Conservation (phyloP, 1,140 invertebrate species). For the Zaprionus nigranus region DNA sequence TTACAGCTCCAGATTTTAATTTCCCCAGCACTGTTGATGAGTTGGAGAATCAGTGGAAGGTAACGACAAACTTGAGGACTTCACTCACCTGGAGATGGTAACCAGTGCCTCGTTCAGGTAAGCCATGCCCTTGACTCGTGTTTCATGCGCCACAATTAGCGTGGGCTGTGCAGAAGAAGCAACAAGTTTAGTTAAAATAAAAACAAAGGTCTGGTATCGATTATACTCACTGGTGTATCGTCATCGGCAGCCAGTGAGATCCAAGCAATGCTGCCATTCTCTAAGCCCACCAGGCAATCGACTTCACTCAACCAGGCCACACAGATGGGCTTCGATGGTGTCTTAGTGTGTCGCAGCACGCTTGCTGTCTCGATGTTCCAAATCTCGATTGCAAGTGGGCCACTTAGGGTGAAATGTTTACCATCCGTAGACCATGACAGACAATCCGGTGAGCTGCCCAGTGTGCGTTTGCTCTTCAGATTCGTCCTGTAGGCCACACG, state of each 20-base stretch:
- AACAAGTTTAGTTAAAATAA: background rate
- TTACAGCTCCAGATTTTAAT: constrained; percentile 90
- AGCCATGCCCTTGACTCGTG: constrained; percentile 89
- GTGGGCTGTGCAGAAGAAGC: constrained; percentile 29
- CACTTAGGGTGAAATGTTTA: constrained; percentile 89
- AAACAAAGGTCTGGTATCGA: background rate
- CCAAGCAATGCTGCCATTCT: constrained; percentile 89
- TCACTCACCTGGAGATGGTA: constrained; percentile 62
- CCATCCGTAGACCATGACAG: constrained; percentile 89
- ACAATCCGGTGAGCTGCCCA: constrained; percentile 85
- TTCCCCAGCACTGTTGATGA: constrained; percentile 88
- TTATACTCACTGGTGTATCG: constrained; percentile 61
- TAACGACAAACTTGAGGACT: background rate
- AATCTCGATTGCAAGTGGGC: constrained; percentile 89
- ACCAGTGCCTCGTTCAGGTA: constrained; percentile 83
- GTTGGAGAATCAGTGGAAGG: background rate
- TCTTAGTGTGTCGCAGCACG: constrained; percentile 86
- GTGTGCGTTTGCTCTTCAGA: constrained; percentile 88
- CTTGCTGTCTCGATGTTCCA: constrained; percentile 91
- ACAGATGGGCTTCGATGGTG: constrained; percentile 87
- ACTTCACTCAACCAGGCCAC: constrained; percentile 88
- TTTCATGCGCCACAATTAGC: constrained; percentile 86
- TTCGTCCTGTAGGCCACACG: constrained; percentile 93
- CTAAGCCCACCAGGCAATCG: constrained; percentile 88
- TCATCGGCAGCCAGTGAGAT: constrained; percentile 85